Evolutionary conservation across 2,888 invertebrate genomes (phyloP).

Genomic region (Drosophila infuscata): DNA sequence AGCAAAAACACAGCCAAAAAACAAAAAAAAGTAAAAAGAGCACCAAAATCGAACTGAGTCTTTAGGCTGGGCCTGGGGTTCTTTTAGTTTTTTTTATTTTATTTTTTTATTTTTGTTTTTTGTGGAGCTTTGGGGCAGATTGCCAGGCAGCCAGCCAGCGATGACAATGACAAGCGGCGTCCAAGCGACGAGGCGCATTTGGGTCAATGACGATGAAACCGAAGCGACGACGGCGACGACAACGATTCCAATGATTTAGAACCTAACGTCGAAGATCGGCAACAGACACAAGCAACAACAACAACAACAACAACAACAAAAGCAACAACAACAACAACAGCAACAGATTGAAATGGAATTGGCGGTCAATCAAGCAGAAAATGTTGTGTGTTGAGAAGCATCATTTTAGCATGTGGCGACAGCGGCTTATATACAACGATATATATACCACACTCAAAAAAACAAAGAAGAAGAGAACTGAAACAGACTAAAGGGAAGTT

Average conservation of each 20-base stretch:
- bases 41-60: slow-evolving; percentile 14
- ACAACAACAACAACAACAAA: slow-evolving; percentile 20
- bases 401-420: slow-evolving; percentile 79
- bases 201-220: slow-evolving; percentile 79
- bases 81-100: not conserved
- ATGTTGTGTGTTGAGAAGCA: slow-evolving; percentile 63
- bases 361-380: slow-evolving; percentile 76
- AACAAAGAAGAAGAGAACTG: not conserved
- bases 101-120: not conserved
- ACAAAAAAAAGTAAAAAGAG: slow-evolving; percentile 6
- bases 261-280: slow-evolving; percentile 55
- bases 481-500: slow-evolving; percentile 28
- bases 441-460: slow-evolving; percentile 5
- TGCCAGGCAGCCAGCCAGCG: slow-evolving; percentile 22
- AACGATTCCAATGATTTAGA: slow-evolving; percentile 74
- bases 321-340: slow-evolving; percentile 28
- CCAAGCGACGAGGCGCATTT: slow-evolving; percentile 74
- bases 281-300: slow-evolving; percentile 26
- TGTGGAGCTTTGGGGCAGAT: slow-evolving; percentile 20
- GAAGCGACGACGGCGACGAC: slow-evolving; percentile 55
- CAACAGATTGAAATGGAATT: slow-evolving; percentile 50
- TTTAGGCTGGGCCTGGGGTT: slow-evolving; percentile 13
- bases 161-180: slow-evolving; percentile 75
- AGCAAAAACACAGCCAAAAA: not conserved
- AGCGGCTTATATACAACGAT: slow-evolving; percentile 38